A percentile compares a stretch with the other conserved stretches of the same genome.
Evolutionary conservation across 2,113 vertebrate species (phyloP).

Genomic region (Kryptolebias marmoratus): DNA sequence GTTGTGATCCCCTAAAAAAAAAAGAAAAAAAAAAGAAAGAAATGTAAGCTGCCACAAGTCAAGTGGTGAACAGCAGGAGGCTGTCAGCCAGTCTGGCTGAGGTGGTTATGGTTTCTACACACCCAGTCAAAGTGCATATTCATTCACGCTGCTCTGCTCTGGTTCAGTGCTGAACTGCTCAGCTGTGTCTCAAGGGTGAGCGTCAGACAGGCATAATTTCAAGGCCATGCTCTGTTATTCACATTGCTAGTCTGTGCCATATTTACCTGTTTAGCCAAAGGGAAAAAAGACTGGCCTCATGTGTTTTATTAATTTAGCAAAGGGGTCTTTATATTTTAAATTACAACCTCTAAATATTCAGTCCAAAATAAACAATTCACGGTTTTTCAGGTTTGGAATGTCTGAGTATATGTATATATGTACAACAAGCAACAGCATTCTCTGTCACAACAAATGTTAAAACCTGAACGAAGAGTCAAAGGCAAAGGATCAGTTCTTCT

Average conservation of each 20-base stretch:
- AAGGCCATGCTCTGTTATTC: conserved; percentile 65
- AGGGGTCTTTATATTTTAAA: conserved; percentile 2
- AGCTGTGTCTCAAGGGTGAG: conserved; percentile 74
- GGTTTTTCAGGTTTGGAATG: not conserved
- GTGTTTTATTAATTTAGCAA: conserved; percentile 38
- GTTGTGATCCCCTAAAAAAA: conserved; percentile 47
- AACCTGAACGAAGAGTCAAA: not conserved
- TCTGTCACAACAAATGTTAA: not conserved
- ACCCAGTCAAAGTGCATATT: conserved; percentile 71
- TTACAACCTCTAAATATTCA: not conserved
- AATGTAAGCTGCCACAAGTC: conserved; percentile 64
- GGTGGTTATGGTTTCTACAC: conserved; percentile 60
- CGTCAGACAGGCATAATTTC: conserved; percentile 70
- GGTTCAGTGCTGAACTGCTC: conserved; percentile 72
- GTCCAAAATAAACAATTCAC: conserved; percentile 17
- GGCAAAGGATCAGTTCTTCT: not conserved
- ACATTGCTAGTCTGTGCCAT: conserved; percentile 67
- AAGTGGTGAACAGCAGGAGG: conserved; percentile 71
- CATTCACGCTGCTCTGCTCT: conserved; percentile 58
- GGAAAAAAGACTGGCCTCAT: conserved; percentile 13
- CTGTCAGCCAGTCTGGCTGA: conserved; percentile 58
- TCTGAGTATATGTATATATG: no score
- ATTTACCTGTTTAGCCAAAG: conserved; percentile 63
- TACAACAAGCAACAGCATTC: not conserved
- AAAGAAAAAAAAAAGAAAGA: conserved; percentile 48